Evolutionary conservation across 1,140 invertebrate genomes (phyloP), one percentile per base, ranked within the genome.

Genomic region (Trichonephila inaurata): DNA sequence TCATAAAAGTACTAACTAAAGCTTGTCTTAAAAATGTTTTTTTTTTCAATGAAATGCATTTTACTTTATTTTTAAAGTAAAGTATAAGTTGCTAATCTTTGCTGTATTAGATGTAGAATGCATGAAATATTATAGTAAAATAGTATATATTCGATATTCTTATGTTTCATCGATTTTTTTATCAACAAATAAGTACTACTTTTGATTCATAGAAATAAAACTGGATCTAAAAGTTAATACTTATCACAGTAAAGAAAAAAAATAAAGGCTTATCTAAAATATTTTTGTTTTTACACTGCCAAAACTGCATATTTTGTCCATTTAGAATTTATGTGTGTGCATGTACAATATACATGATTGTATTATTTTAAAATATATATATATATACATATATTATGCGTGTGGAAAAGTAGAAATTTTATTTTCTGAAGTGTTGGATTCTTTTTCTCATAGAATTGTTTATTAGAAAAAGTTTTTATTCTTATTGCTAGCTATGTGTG

Each of bases 231-330:
- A 69, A 51, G 10, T 62, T 19, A 69, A 69, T 24, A 40, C 33
- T 40, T 40, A 40, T 69, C 10, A n/a, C n/a, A 77, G 2, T 28
- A 28, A 72, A 1, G 24, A 40, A 40, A 4, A 33, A 40, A 40
- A 40, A 40, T 40, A 2, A 40, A 40, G 19, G 72, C 28, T 77
- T 77, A 77, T 77, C 33, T 19, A 40, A 77, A 18, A 77, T 40
- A 40, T 77, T 77, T 40, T 77, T 77, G 72, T 77, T 77, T 62
- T 77, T 77, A 77, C 72, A 77, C 72, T 77, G 72, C 72, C 72
- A 77, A 77, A 51, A 77, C 72, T 77, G 72, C 72, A 33, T 77
- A 77, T 33, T 33, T 77, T 77, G 72, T 77, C 28, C 72, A 77
- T 77, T 77, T 77, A 77, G 72, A 33, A 8, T 51, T 28, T 77